A percentile compares a stretch with the other conserved stretches of the same genome.
phyloP scores from a whole-genome alignment of 1,140 invertebrate genomes.

The Drosophila rufa region DNA sequence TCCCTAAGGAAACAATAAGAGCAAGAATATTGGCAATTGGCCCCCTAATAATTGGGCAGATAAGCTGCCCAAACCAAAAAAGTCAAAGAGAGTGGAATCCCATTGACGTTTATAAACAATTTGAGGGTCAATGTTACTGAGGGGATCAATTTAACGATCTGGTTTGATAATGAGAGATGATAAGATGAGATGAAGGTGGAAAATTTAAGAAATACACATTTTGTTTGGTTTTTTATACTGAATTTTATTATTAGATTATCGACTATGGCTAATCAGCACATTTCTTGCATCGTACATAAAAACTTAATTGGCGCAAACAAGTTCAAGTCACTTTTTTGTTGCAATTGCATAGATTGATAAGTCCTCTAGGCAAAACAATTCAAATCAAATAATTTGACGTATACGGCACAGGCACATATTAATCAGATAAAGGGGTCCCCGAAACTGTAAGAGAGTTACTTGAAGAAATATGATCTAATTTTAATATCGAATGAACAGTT shows the following conservation, averaged over 20 bases:
- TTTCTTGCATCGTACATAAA: slow-evolving; percentile 73
- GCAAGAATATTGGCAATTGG: slow-evolving; percentile 5
- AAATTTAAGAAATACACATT: neutral
- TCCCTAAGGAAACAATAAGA: neutral
- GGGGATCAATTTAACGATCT: slow-evolving; percentile 1
- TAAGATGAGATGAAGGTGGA: slow-evolving; percentile 1
- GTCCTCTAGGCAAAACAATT: slow-evolving; percentile 56
- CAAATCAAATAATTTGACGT: slow-evolving; percentile 41
- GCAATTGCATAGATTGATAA: slow-evolving; percentile 69
- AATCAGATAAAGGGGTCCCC: neutral
- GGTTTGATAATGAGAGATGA: neutral
- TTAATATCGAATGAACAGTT: neutral
- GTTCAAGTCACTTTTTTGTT: slow-evolving; percentile 66
- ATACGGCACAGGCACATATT: slow-evolving; percentile 10
- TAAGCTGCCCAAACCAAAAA: neutral
- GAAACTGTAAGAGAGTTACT: slow-evolving; percentile 7
- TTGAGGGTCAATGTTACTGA: slow-evolving; percentile 35
- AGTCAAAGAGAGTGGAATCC: neutral
- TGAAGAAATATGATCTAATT: no score
- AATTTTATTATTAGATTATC: slow-evolving; percentile 73
- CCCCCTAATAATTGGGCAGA: slow-evolving; percentile 3
- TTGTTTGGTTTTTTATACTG: slow-evolving; percentile 38
- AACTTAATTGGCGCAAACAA: slow-evolving; percentile 79
- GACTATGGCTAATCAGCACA: slow-evolving; percentile 80
- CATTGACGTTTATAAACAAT: slow-evolving; percentile 10